Evolutionary conservation across 2,113 vertebrate species (phyloP), one percentile per base, ranked within the genome.

Genomic region (Bubo bubo): DNA sequence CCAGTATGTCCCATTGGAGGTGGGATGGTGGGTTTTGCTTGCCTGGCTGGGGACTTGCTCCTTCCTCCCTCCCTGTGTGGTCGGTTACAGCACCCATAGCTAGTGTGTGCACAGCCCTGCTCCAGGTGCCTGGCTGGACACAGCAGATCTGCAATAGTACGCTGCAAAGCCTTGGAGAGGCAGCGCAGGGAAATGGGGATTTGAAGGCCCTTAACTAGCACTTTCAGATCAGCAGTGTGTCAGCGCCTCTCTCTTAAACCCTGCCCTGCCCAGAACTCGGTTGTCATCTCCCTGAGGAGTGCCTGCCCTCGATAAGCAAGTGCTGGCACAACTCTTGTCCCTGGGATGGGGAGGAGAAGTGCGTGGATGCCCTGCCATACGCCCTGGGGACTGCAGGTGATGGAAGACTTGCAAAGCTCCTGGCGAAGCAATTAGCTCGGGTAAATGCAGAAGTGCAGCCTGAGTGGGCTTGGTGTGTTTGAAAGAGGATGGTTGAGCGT

Each of bases 121-220:
- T 35, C 72, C 2, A 1, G 10, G 56, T 28, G 23, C 72, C 27
- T 8, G 17, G 35, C 45, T 59, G 75, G 52, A 21, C 4, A 3
- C 14, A 32, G 59, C 14, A 12, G 59, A 12, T 30, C 5, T 26
- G n/a, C 7, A 18, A 22, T 2, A 13, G 10, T n/a, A 53, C 63
- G 7, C 53, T 16, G 60, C 52, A 67, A n/a, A 87, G 23, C 72
- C 62, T 32, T 58, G 50, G 74, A 9, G 55, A 41, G 35, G 21
- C 68, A 41, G 39, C 3, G 0, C 5, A 0, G 8, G 30, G 55
- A 39, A 43, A 37, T 1, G 4, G 58, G 32, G 43, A 55, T 72
- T 9, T 63, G 67, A 68, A 47, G 35, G 70, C 28, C 43, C 43
- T 45, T 45, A 45, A 45, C 43, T 45, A 45, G 43, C 43, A 45